A percentile compares a stretch with the other conserved stretches of the same genome.
Conservation (phyloP, 2,797 vertebrate species). For the Ataeniobius toweri region DNA sequence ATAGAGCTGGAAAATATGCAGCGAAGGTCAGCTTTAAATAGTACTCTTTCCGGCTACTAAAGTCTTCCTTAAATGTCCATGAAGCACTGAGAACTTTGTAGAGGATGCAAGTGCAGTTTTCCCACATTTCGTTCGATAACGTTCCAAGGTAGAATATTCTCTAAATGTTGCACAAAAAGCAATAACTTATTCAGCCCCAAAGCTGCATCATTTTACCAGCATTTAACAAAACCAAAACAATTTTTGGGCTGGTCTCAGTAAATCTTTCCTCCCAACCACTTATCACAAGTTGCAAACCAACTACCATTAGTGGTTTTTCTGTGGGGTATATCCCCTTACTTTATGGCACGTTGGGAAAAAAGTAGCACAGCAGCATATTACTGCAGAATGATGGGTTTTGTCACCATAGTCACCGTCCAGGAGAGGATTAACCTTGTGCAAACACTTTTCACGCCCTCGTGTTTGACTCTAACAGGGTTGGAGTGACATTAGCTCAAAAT, state of each 20-base stretch:
- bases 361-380: constrained; percentile 67
- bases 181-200: constrained; percentile 59
- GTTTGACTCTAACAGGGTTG: constrained; percentile 53
- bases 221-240: constrained; percentile 75
- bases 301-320: constrained; percentile 81
- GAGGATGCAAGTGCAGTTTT: constrained; percentile 37
- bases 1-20: constrained; percentile 62
- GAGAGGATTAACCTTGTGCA: constrained; percentile 71
- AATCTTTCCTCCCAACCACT: constrained; percentile 78
- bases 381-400: constrained; percentile 72
- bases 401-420: constrained; percentile 72
- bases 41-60: constrained; percentile 67
- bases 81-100: constrained; percentile 57
- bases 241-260: constrained; percentile 78
- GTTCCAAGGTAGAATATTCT: constrained; percentile 44
- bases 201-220: constrained; percentile 65
- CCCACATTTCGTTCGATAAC: constrained; percentile 48
- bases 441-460: constrained; percentile 64
- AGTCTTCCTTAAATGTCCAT: constrained; percentile 50
- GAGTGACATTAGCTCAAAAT: constrained; percentile 61
- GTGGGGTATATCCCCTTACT: constrained; percentile 75
- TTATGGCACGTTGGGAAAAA: constrained; percentile 72
- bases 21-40: constrained; percentile 63
- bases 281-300: constrained; percentile 79
- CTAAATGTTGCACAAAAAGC: constrained; percentile 54